phyloP scores from a whole-genome alignment of 2,797 vertebrate species.

The Lagorchestes hirsutus region DNA sequence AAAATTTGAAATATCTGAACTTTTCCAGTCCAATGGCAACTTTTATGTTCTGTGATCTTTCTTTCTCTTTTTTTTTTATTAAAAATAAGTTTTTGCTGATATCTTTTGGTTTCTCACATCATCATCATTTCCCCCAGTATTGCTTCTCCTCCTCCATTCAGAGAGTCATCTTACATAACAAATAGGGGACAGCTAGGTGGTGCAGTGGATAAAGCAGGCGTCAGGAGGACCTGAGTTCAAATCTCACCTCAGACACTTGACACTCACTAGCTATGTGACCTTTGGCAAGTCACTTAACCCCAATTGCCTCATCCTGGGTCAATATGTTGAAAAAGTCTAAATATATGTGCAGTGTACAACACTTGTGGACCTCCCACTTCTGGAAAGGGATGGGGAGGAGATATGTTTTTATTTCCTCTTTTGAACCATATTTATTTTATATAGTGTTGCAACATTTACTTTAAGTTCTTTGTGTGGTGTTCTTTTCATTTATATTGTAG shows the following conservation, averaged over 20 bases:
- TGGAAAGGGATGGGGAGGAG: background rate
- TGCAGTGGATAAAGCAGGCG: too few species aligned
- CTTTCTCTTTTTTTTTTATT: background rate
- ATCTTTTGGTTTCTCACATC: background rate
- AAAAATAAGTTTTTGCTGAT: background rate
- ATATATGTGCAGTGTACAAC: background rate
- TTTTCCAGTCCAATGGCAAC: background rate
- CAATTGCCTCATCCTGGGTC: too few species aligned
- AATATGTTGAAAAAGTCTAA: background rate
- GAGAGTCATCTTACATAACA: background rate
- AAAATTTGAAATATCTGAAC: background rate
- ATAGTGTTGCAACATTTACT: background rate
- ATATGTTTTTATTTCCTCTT: background rate
- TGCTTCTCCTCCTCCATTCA: background rate
- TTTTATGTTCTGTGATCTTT: background rate
- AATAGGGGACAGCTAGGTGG: too few species aligned
- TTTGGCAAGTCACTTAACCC: too few species aligned
- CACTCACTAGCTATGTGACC: too few species aligned
- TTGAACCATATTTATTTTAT: background rate
- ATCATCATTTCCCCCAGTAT: background rate
- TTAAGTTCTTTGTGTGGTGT: background rate
- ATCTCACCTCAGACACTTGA: too few species aligned
- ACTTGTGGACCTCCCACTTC: background rate
- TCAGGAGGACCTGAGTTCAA: too few species aligned
- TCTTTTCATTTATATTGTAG: background rate